Base-by-base conservation (phyloP, 2,113 vertebrate genomes). In the Oncorhynchus gorbuscha region DNA sequence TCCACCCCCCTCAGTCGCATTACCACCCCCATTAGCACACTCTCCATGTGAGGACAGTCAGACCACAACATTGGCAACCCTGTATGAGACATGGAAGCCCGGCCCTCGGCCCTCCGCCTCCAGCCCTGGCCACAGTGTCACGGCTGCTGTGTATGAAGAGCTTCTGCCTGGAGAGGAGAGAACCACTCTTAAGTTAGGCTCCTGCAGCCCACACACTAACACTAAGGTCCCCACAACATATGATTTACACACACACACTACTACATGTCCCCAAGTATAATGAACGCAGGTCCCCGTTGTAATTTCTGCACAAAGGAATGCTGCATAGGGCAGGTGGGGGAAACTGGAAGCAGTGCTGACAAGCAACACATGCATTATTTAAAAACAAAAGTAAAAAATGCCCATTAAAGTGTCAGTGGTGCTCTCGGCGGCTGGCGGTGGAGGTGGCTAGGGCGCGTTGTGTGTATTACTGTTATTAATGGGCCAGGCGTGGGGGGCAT, bases 391-490 rank as follows among this genome's bases (percentile, higher is more conserved):
- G 78, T 76, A 78, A 83, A 76, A 76, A 80, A 80, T 69, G 69
- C 35, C 74, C 79, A 79, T 75, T 79, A 79, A 79, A 75, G 78
- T 92, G 91, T 90, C 91, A 91, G 90, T 71, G 87, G 81, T 85
- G 91, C 89, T 92, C 82, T 85, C 81, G 88, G 88, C 86, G 77
- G 84, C 74, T 65, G 64, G 20, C 30, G 14, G 65, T 2, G 72
- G 51, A 84, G 80, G 78, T 69, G 86, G 84, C 85, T 81, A 22
- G 87, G 85, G 85, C 82, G 83, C 85, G 69, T 86, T 76, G 83
- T 84, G 84, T 79, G 86, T 89, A 84, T 90, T 87, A 89, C 87
- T 85, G 86, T 91, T 92, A 92, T 90, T 92, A 91, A 90, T 90
- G 88, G 87, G 86, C 84, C 81, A 79, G 87, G 82, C 84, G 83